Conservation (phyloP, 2,888 invertebrate genomes). For the Orthosia gothica region DNA sequence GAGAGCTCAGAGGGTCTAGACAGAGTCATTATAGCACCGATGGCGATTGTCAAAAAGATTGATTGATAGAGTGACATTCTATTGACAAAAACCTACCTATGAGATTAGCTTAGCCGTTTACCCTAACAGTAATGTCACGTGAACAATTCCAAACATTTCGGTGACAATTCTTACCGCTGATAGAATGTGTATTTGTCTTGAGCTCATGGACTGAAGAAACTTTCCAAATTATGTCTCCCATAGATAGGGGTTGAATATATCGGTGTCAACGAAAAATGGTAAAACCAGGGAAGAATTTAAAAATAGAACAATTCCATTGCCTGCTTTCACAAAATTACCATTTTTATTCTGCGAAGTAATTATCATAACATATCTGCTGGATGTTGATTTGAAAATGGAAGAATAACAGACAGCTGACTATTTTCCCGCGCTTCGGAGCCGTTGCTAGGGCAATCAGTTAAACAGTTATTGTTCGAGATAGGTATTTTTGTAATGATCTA, state of each 20-base stretch:
- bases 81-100: no score
- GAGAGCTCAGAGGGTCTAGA: no score
- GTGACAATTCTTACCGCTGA: no score
- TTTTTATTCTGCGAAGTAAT: conserved; percentile 49
- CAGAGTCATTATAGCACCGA: no score
- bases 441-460: conserved; percentile 38
- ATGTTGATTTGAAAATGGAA: conserved; percentile 64
- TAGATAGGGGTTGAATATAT: no score
- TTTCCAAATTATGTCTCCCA: background rate
- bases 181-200: no score
- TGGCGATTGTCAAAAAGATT: no score
- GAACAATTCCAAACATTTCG: no score
- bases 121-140: no score
- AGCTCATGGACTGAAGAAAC: background rate
- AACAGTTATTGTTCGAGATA: conserved; percentile 26
- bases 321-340: conserved; percentile 40
- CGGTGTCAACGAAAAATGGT: background rate
- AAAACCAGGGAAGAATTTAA: background rate
- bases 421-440: conserved; percentile 40
- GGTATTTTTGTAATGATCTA: conserved; percentile 28
- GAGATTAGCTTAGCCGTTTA: no score
- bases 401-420: conserved; percentile 52
- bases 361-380: conserved; percentile 49
- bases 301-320: background rate
- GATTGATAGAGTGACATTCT: no score